Percentiles rank a stretch among this genome's conserved stretches.
Conservation (phyloP, 2,113 vertebrate species). For the Labeo catla region DNA sequence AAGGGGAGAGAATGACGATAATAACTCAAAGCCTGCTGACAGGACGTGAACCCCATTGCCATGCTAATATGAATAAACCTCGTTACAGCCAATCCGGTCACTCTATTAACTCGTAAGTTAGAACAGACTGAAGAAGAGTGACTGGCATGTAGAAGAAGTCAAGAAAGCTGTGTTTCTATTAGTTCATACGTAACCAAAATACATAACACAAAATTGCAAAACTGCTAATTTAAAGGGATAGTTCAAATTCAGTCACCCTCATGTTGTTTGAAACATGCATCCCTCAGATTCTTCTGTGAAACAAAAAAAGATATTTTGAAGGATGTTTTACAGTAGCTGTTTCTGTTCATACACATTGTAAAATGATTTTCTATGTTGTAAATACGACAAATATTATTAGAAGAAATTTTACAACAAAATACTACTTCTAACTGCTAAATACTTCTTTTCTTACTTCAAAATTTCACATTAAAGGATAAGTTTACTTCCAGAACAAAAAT, state of each 20-base stretch:
- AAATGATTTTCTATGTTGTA: too few species aligned
- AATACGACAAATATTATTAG: too few species aligned
- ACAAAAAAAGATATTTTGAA: neutral
- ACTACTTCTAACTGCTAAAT: too few species aligned
- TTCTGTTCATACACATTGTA: neutral
- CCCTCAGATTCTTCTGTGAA: neutral
- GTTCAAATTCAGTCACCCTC: neutral
- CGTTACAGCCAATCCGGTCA: conserved; percentile 68
- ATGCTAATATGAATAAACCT: conserved; percentile 77
- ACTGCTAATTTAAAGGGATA: neutral
- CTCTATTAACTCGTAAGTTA: conserved; percentile 49
- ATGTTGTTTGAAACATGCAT: neutral
- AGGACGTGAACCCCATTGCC: conserved; percentile 80
- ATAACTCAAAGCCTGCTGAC: conserved; percentile 89
- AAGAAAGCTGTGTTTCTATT: neutral
- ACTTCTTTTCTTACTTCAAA: too few species aligned
- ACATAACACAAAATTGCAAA: neutral
- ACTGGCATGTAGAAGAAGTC: conserved; percentile 25
- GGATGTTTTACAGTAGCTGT: neutral
- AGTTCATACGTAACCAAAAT: neutral
- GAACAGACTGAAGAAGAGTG: conserved; percentile 47
- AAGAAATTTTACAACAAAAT: too few species aligned
- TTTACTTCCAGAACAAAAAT: too few species aligned
- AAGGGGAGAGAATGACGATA: conserved; percentile 75
- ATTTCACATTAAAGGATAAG: too few species aligned